A percentile compares a stretch with the other conserved stretches of the same genome.
phyloP scores from a whole-genome alignment of 2,797 vertebrate genomes.

The Lithobates sylvaticus region DNA sequence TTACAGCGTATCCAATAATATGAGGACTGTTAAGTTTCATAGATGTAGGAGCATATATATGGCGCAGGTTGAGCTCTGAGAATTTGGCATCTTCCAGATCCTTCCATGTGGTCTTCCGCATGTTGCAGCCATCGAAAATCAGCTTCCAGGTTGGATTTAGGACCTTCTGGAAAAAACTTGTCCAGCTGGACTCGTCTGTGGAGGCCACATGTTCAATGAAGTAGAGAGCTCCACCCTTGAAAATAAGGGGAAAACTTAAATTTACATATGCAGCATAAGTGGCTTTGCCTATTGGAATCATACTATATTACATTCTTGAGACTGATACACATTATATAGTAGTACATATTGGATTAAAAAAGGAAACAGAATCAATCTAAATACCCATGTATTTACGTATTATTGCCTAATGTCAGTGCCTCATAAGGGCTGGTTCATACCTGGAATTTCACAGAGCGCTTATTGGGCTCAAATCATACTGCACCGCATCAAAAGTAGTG shows the following conservation, averaged over 20 bases:
- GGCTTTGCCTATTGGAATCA: too few species aligned
- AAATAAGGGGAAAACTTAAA: not conserved
- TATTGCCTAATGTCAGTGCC: too few species aligned
- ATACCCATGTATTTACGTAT: too few species aligned
- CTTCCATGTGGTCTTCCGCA: slow-evolving; percentile 76
- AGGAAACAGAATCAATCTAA: too few species aligned
- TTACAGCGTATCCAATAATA: slow-evolving; percentile 78
- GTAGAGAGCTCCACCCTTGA: slow-evolving; percentile 72
- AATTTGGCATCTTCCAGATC: slow-evolving; percentile 77
- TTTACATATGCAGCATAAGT: too few species aligned
- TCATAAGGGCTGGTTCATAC: too few species aligned
- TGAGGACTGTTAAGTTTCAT: slow-evolving; percentile 71
- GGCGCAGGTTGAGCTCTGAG: slow-evolving; percentile 76
- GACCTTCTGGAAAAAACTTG: slow-evolving; percentile 80
- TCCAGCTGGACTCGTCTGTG: slow-evolving; percentile 56
- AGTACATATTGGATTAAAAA: too few species aligned
- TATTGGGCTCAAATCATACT: too few species aligned
- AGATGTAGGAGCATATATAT: slow-evolving; percentile 71
- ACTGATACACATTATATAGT: too few species aligned
- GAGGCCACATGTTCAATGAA: slow-evolving; percentile 76
- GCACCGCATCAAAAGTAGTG: too few species aligned
- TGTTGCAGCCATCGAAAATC: slow-evolving; percentile 75
- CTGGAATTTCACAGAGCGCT: too few species aligned
- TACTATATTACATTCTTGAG: too few species aligned
- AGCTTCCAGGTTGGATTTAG: slow-evolving; percentile 78